Base-by-base conservation (phyloP, 2,797 vertebrate genomes). In the Kryptopterus vitreolus region DNA sequence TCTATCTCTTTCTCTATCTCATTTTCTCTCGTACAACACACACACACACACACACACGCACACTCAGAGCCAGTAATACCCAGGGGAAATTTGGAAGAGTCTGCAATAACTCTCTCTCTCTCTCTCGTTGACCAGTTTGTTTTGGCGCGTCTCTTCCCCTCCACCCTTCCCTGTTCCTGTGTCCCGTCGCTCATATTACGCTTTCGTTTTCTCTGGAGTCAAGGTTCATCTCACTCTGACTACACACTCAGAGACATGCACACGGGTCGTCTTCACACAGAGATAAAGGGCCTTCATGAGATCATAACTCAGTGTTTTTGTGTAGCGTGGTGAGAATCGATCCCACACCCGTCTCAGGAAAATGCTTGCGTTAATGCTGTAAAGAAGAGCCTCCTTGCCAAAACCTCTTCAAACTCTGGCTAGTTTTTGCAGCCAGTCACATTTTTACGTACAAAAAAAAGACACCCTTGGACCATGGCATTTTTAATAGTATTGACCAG, bases 51-150 rank as follows among this genome's bases (percentile, higher is more conserved):
- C 55, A 58, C 90, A 88, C 76, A 46, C 53, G 57, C 18, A 62
- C 78, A 50, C 57, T 59, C 78, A 79, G 26, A 59, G 55, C 55
- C 70, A 73, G 69, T 74, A 90, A 88, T 86, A 85, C 92, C 88
- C 89, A 3, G 48, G 92, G 91, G 93, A 94, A 91, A 92, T 93
- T 83, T 92, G 83, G 71, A 85, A 83, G 68, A 87, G 87, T 88
- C 85, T 89, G 86, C 89, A 85, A 90, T 90, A 89, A 90, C 77
- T 85, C 66, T 83, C 58, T 63, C 29, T 33, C 55, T 59, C 11
- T 15, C 24, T 58, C 57, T 58, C 83, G 84, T 86, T 91, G 90
- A 90, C 89, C 91, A 85, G 76, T 88, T 91, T 90, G 86, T 88
- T 84, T 82, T 78, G 61, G 18, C 38, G 24, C 61, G 35, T 73